Evolutionary conservation across 2,113 vertebrate genomes (phyloP).

Genomic region (Microcebus tavaratra): DNA sequence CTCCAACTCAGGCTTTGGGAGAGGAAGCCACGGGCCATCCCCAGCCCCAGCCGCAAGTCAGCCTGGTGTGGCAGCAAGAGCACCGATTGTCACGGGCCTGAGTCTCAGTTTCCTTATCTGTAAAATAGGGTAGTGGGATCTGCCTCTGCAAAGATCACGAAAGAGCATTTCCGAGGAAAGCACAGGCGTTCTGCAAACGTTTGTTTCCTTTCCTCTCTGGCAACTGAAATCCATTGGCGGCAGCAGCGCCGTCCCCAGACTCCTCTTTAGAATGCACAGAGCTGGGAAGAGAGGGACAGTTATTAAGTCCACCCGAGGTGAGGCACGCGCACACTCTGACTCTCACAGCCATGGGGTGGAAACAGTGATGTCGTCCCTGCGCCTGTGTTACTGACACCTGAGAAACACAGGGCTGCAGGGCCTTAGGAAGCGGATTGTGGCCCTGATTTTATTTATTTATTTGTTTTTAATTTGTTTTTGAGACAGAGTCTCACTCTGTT

Average conservation of each 20-base stretch:
- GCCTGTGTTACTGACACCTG: slow-evolving; percentile 29
- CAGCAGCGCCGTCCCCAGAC: neutral
- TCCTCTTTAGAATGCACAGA: neutral
- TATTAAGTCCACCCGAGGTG: neutral
- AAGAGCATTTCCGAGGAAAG: neutral
- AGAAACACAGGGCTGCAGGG: neutral
- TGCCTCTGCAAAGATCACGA: neutral
- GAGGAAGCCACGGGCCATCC: neutral
- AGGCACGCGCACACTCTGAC: neutral
- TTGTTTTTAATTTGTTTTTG: too few relatives aligned
- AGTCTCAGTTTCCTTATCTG: neutral
- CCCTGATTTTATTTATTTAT: neutral
- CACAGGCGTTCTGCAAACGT: neutral
- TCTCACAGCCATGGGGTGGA: neutral
- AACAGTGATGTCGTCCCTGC: neutral
- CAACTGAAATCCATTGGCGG: neutral
- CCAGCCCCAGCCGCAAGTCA: neutral
- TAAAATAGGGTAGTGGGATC: neutral
- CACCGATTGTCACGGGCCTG: neutral
- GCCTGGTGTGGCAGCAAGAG: neutral
- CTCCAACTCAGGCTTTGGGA: neutral
- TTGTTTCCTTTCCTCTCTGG: neutral
- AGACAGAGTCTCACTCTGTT: too few relatives aligned
- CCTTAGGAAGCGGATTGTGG: neutral
- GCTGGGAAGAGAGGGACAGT: neutral